Percentiles rank a stretch among this genome's conserved stretches.
These are phyloP conservation scores for Probaryconus sp. DNA, from an alignment of 1,140 invertebrate species.

Conservation along the genomic window DNA sequence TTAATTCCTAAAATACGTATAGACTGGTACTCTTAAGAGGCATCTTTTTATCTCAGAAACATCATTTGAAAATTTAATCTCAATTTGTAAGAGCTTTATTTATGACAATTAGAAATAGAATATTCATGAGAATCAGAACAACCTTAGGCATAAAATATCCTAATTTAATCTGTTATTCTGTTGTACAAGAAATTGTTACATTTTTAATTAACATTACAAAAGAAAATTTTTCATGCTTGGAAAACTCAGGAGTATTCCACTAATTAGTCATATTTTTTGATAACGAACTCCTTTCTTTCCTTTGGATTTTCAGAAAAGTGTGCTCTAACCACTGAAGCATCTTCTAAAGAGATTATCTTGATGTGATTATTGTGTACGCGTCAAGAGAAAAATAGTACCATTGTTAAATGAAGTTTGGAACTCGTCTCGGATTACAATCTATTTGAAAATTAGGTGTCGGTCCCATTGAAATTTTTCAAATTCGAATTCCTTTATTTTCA, in stretches of 20 bases:
- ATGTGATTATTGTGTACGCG: slow-evolving; percentile 75
- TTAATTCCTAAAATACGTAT: slow-evolving; percentile 38
- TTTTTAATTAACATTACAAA: too few species aligned
- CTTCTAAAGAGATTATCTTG: slow-evolving; percentile 74
- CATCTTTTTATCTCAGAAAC: neutral
- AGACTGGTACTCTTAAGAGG: neutral
- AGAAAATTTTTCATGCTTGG: too few species aligned
- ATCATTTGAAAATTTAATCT: too few species aligned
- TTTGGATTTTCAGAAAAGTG: slow-evolving; percentile 64
- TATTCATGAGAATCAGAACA: too few species aligned
- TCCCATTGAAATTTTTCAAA: slow-evolving; percentile 56
- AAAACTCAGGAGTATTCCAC: too few species aligned
- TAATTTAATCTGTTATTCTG: too few species aligned
- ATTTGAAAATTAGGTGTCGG: slow-evolving; percentile 70
- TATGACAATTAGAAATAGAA: too few species aligned
- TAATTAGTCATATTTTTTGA: too few species aligned
- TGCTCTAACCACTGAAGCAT: slow-evolving; percentile 69
- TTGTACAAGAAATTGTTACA: too few species aligned
- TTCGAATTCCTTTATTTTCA: slow-evolving; percentile 40
- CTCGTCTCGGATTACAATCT: slow-evolving; percentile 63
- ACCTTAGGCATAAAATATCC: too few species aligned
- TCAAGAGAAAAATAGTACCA: slow-evolving; percentile 74
- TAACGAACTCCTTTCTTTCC: slow-evolving; percentile 14
- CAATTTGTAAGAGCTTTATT: too few species aligned
- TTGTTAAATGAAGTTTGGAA: slow-evolving; percentile 63